phyloP scores from a whole-genome alignment of 2,113 vertebrate genomes.

The Engystomops pustulosus region DNA sequence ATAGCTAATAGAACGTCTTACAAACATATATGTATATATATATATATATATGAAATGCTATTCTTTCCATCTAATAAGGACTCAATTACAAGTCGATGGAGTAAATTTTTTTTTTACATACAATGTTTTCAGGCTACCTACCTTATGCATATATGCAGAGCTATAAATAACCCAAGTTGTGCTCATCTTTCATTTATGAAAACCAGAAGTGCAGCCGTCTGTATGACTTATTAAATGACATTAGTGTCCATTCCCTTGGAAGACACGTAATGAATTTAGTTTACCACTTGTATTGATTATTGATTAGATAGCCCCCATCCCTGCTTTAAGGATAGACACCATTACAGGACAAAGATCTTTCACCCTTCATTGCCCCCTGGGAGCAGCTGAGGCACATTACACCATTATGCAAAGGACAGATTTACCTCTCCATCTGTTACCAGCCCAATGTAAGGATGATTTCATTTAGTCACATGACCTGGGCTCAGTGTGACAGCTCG shows the following conservation, averaged over 20 bases:
- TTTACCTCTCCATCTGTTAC: conserved; percentile 32
- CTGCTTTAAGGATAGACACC: conserved; percentile 17
- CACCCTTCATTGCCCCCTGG: conserved; percentile 9
- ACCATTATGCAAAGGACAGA: conserved; percentile 17
- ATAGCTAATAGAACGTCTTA: too few species aligned
- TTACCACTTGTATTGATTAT: conserved; percentile 33
- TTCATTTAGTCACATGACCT: conserved; percentile 18
- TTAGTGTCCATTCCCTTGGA: conserved; percentile 6
- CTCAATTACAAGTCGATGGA: too few species aligned
- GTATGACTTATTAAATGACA: conserved; percentile 29
- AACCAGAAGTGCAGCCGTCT: not conserved
- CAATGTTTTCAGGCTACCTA: not conserved
- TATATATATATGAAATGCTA: too few species aligned
- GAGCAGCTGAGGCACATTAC: conserved; percentile 17
- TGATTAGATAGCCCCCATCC: conserved; percentile 12
- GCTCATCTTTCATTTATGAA: not conserved
- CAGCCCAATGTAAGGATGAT: conserved; percentile 22
- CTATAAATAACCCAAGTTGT: not conserved
- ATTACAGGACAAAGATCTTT: conserved; percentile 17
- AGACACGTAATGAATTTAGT: conserved; percentile 26
- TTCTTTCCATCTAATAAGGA: too few species aligned
- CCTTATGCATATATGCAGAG: not conserved
- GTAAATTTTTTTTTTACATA: too few species aligned
- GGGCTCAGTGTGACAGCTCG: conserved; percentile 3
- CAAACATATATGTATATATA: too few species aligned